Evolutionary conservation across 2,113 vertebrate genomes (phyloP), one percentile per base, ranked within the genome.

Genomic region (Sturnus vulgaris): DNA sequence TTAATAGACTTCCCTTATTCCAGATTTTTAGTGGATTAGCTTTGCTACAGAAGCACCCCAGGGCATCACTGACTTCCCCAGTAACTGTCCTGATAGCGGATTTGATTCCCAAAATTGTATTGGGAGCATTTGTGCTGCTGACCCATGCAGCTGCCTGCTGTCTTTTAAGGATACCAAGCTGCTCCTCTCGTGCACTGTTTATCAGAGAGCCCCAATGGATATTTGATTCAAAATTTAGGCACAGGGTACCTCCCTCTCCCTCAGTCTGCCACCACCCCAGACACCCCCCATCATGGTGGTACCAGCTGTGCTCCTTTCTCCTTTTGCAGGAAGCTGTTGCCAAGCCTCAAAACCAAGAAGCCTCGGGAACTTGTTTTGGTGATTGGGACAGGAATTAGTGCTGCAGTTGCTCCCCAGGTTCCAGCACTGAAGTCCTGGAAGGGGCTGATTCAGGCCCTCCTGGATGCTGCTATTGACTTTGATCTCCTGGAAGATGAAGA

Each of bases 391-490:
- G 99, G 99, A 90, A 98, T 99, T 20, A 99, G 99, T 76, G 99
- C 99, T 2, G 99, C 99, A 0, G 99, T 99, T 16, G 99, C 99
- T 18, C 99, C 99, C 10, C 98, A 99, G 92, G 99, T 99, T 37
- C 99, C 99, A 3, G 99, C 99, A 0, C 98, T 99, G 30, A 99
- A 99, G 22, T 99, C 99, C 60, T 99, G 99, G 99, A 99, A 99
- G 77, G 99, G 99, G 18, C 97, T 99, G 50, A 99, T 99, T 89
- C 99, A 99, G 96, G 99, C 99, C 49, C 95, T 99, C 35, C 97
- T 99, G 18, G 99, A 99, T 65, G 99, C 99, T 42, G 99, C 99
- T 37, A 98, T 99, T 76, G 99, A 99, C 97, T 99, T 99, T 86
- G 99, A 99, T 93, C 98, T 99, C 22, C 98, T 99, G 12, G 99